Evolutionary conservation across 2,797 vertebrate genomes (phyloP).

Genomic region (Eptatretus atami): DNA sequence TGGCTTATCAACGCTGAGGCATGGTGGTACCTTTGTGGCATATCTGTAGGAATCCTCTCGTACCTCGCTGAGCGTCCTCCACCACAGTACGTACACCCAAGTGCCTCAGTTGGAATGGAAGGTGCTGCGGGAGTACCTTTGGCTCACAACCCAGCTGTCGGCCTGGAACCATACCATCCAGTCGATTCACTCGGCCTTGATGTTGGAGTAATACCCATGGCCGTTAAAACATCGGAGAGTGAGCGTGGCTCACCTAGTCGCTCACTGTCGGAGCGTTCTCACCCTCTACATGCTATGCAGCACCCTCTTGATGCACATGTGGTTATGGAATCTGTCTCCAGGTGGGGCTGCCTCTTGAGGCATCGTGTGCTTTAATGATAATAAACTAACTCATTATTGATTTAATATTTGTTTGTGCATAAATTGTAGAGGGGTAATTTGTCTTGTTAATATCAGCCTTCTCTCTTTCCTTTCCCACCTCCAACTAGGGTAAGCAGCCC

Average conservation of each 20-base stretch:
- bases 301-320: conserved; percentile 1
- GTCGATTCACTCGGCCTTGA: conserved; percentile 45
- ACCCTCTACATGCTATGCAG: background rate
- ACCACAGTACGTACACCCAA: conserved; percentile 86
- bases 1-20: too few relatives aligned
- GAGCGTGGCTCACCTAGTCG: conserved; percentile 31
- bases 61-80: conserved; percentile 88
- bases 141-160: conserved; percentile 35
- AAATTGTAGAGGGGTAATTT: too few relatives aligned
- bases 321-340: conserved; percentile 1
- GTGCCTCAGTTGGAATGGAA: conserved; percentile 55
- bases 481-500: too few relatives aligned
- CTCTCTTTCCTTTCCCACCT: too few relatives aligned
- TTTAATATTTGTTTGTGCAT: too few relatives aligned
- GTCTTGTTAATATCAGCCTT: too few relatives aligned
- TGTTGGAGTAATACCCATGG: conserved; percentile 49
- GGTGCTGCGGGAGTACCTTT: conserved; percentile 31
- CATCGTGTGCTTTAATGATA: too few relatives aligned
- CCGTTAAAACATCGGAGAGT: conserved; percentile 32
- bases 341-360: background rate
- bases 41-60: conserved; percentile 48
- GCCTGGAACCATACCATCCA: conserved; percentile 52
- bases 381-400: too few relatives aligned
- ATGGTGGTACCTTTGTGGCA: too few relatives aligned
- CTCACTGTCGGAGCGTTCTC: background rate